These are phyloP conservation scores for Corydoras sp. DNA, from an alignment of 2,113 vertebrate species.

Conservation along the genomic window DNA sequence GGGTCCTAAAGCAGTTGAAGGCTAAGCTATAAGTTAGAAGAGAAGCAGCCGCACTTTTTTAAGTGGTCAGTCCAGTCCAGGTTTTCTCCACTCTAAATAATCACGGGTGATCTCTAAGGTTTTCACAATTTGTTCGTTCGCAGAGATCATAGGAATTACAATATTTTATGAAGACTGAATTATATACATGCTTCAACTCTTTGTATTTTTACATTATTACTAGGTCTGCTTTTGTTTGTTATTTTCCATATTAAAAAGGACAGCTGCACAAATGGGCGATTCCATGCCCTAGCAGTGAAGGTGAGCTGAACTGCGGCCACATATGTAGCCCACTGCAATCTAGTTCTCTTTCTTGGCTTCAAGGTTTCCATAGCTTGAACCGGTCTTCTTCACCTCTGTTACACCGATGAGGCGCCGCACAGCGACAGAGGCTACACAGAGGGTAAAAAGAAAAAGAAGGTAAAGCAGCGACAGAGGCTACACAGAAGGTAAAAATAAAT, in stretches of 20 bases:
- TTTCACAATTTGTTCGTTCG: slow-evolving; percentile 12
- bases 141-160: slow-evolving; percentile 20
- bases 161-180: slow-evolving; percentile 24
- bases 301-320: slow-evolving; percentile 18
- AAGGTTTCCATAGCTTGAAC: slow-evolving; percentile 92
- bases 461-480: slow-evolving; percentile 92
- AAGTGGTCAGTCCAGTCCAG: slow-evolving; percentile 7
- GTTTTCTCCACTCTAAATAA: slow-evolving; percentile 7
- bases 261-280: slow-evolving; percentile 38
- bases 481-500: background rate
- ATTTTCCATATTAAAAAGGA: slow-evolving; percentile 36
- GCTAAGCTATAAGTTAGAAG: slow-evolving; percentile 13
- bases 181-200: slow-evolving; percentile 30
- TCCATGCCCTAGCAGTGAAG: slow-evolving; percentile 30
- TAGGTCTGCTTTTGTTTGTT: background rate
- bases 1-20: slow-evolving; percentile 8
- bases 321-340: slow-evolving; percentile 14
- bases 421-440: slow-evolving; percentile 79
- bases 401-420: slow-evolving; percentile 95
- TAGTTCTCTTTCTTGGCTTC: slow-evolving; percentile 92
- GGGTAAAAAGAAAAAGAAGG: no score
- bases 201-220: background rate
- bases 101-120: background rate
- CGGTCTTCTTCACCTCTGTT: slow-evolving; percentile 92
- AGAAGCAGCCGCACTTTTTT: background rate